Evolutionary conservation across 2,797 vertebrate genomes (phyloP).

Genomic region (Tiaroga cobitis): DNA sequence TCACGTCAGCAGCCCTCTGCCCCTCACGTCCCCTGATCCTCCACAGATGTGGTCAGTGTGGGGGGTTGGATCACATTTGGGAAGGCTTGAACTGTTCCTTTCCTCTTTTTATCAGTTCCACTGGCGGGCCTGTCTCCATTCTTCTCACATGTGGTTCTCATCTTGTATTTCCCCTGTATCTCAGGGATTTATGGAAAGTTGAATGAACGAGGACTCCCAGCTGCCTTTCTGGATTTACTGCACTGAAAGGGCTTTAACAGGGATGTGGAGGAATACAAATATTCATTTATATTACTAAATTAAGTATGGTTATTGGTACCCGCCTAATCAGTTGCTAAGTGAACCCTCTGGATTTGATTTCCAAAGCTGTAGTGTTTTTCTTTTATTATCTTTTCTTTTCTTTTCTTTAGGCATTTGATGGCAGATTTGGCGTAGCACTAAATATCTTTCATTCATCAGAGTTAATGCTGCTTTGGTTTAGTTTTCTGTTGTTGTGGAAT

Average conservation of each 20-base stretch:
- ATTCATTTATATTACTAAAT: slow-evolving; percentile 42
- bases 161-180: slow-evolving; percentile 71
- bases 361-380: background rate
- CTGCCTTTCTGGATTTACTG: slow-evolving; percentile 72
- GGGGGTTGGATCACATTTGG: slow-evolving; percentile 21
- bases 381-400: background rate
- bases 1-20: slow-evolving; percentile 28
- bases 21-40: slow-evolving; percentile 30
- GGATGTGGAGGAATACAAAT: slow-evolving; percentile 63
- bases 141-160: slow-evolving; percentile 78
- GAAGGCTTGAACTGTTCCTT: slow-evolving; percentile 35
- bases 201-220: slow-evolving; percentile 75
- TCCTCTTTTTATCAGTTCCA: slow-evolving; percentile 57
- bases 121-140: slow-evolving; percentile 51
- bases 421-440: background rate
- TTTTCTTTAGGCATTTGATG: background rate
- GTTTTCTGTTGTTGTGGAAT: background rate
- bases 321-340: background rate
- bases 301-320: background rate
- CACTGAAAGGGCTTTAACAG: slow-evolving; percentile 67
- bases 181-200: slow-evolving; percentile 80
- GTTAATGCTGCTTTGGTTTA: background rate
- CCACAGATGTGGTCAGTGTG: slow-evolving; percentile 22
- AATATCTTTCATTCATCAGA: background rate
- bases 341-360: background rate